These are phyloP conservation scores for Tipula confusa DNA, from an alignment of 2,888 invertebrate species.

Conservation along the genomic window DNA sequence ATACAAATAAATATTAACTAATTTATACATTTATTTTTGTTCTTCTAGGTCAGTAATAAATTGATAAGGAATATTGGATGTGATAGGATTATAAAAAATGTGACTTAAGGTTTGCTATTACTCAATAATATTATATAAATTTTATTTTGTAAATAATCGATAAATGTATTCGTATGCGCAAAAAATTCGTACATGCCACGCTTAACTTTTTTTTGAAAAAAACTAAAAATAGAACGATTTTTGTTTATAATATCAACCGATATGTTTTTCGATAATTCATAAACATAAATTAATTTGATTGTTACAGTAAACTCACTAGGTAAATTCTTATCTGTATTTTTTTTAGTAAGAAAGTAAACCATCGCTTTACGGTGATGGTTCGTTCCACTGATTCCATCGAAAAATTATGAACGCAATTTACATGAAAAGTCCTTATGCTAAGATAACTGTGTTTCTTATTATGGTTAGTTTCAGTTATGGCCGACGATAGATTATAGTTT, in stretches of 20 bases:
- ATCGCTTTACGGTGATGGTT: no score
- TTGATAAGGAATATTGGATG: background rate
- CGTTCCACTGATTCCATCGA: no score
- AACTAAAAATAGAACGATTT: background rate
- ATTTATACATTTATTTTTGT: background rate
- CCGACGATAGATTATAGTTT: no score
- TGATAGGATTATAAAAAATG: background rate
- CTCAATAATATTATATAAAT: background rate
- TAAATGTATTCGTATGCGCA: background rate
- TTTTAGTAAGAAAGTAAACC: no score
- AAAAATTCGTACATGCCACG: background rate
- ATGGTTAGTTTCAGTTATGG: no score
- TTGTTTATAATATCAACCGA: background rate
- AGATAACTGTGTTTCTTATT: no score
- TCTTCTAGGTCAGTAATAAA: background rate
- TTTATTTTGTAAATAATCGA: background rate
- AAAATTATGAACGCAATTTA: no score
- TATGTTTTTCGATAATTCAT: background rate
- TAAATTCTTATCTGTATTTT: no score
- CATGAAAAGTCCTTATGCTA: no score
- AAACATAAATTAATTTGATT: background rate
- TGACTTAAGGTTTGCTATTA: background rate
- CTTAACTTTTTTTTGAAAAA: background rate
- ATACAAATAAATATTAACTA: background rate
- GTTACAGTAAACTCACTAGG: background rate